phyloP scores from a whole-genome alignment of 1,140 invertebrate species.

The Caenorhabditis elegans region DNA sequence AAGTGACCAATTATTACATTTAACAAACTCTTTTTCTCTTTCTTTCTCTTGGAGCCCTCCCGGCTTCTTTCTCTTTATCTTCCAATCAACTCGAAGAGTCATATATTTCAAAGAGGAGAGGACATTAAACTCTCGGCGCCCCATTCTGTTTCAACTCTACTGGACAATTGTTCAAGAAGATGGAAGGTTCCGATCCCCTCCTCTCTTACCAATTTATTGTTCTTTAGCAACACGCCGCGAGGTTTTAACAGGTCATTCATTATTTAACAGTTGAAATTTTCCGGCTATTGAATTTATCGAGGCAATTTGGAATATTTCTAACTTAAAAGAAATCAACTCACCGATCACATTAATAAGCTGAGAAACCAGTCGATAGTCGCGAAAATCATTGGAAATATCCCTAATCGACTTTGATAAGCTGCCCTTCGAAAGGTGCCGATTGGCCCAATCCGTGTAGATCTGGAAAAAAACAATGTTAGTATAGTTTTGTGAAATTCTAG shows the following conservation, averaged over 20 bases:
- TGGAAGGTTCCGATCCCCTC: not conserved
- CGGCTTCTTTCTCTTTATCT: constrained; percentile 14
- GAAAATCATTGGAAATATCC: constrained; percentile 11
- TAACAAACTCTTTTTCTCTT: not conserved
- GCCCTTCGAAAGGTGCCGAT: constrained; percentile 12
- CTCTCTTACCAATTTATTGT: not conserved
- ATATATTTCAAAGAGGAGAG: not conserved
- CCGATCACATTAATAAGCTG: constrained; percentile 17
- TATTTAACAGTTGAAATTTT: too few relatives aligned
- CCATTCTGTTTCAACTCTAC: not conserved
- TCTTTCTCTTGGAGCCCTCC: not conserved
- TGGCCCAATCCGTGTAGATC: constrained; percentile 25
- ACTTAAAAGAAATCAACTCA: not conserved
- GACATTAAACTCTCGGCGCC: constrained; percentile 27
- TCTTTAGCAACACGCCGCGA: not conserved
- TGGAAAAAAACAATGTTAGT: not conserved
- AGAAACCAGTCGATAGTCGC: constrained; percentile 5
- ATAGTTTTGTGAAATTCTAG: too few relatives aligned
- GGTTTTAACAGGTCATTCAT: not conserved
- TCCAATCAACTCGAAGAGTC: constrained; percentile 11
- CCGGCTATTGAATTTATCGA: too few relatives aligned
- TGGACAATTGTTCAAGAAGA: not conserved
- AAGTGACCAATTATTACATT: constrained; percentile 31
- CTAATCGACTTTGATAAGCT: not conserved
- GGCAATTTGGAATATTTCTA: too few relatives aligned